Evolutionary conservation across 2,888 invertebrate species (phyloP), one percentile per base, ranked within the genome.

Genomic region (Cerastis leucographa): DNA sequence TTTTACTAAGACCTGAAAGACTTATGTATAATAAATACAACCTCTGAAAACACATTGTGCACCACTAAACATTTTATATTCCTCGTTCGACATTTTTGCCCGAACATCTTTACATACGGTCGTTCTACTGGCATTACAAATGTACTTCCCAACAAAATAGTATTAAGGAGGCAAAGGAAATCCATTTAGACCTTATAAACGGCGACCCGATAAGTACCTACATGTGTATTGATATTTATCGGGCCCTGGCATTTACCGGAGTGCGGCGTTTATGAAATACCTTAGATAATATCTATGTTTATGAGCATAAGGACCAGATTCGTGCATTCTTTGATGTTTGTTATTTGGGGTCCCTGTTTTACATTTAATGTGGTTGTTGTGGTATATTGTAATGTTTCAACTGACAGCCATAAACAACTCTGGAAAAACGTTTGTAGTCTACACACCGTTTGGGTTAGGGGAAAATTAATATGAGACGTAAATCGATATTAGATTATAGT

Each of bases 201-300:
- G 78, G 44, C 59, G 73, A 75, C 78, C 78, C 85, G 77, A 84
- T 85, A 85, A 81, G 84, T 77, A 66, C 67, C 79, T 76, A 76
- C 78, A 83, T 71, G 74, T 64, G 75, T 84, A 84, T 81, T 77
- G 84, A 85, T 85, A 85, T 83, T 84, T 83, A 85, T 79, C 85
- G 74, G 35, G 62, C 44, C 59, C 35, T 72, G 83, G 74, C 78
- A 83, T 85, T 85, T 74, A 62, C 74, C 66, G 51, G 62, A 61
- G 64, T 78, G 73, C 56, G 69, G 67, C 49, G 71, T 51, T 68
- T 83, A 78, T 83, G 76, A 76, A 74, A 83, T 78, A 66, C 25
- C 69, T 56, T 46, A 40, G 81, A 83, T 80, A 71, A 71, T 71
- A 75, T 75, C 59, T 80, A 71, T 72, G 70, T 59, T 76, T 71